Percentiles rank a stretch among this genome's conserved stretches.
These are phyloP conservation scores for Archivesica marissinica DNA, from an alignment of 1,140 invertebrate species.

Conservation along the genomic window DNA sequence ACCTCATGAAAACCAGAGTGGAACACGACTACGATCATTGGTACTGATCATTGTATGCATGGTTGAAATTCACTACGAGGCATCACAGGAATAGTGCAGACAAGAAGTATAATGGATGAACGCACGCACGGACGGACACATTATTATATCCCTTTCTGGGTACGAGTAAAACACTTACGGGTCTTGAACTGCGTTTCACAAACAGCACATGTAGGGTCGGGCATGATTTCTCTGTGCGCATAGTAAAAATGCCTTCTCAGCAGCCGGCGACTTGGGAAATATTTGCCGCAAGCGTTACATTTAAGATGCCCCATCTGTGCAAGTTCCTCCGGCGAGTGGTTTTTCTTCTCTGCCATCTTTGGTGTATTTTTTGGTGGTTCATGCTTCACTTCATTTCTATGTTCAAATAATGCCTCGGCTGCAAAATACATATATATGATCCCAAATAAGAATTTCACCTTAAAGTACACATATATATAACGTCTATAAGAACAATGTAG, in stretches of 20 bases:
- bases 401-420: slow-evolving; percentile 8
- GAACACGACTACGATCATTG: not conserved
- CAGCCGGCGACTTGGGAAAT: slow-evolving; percentile 2
- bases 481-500: not conserved
- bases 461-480: too few relatives aligned
- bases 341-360: slow-evolving; percentile 3
- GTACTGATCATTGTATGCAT: not conserved
- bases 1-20: not conserved
- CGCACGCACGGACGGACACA: not conserved
- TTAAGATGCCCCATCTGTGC: slow-evolving; percentile 7
- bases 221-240: slow-evolving; percentile 12
- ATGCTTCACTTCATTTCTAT: slow-evolving; percentile 30
- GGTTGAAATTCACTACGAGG: not conserved
- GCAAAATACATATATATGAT: too few relatives aligned
- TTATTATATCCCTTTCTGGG: not conserved
- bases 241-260: slow-evolving; percentile 9
- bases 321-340: slow-evolving; percentile 22
- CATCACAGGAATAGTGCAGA: not conserved
- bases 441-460: too few relatives aligned
- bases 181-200: slow-evolving; percentile 24
- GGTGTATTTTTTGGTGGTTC: slow-evolving; percentile 9
- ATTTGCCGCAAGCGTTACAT: slow-evolving; percentile 23
- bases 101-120: not conserved
- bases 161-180: not conserved
- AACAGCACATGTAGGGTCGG: not conserved